Evolutionary conservation across 2,888 invertebrate species (phyloP).

Genomic region (Apamea anceps): DNA sequence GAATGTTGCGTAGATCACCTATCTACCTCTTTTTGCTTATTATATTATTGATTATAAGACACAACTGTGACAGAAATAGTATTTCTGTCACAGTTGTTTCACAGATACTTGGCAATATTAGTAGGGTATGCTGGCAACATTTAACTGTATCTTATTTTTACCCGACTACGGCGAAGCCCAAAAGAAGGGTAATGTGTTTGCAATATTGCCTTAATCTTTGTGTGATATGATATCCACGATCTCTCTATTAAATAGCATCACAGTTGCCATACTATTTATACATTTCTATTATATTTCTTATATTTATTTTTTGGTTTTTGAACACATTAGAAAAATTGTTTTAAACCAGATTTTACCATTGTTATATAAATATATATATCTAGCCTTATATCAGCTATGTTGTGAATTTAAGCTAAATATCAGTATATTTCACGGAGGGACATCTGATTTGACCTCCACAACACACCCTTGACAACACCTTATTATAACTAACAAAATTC

Average conservation of each 20-base stretch:
- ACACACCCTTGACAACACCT: not conserved
- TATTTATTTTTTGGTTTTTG: conserved; percentile 26
- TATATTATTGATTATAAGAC: not conserved
- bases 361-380: not conserved
- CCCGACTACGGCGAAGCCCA: not conserved
- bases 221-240: conserved; percentile 29
- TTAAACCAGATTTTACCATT: conserved; percentile 1
- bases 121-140: conserved; percentile 11
- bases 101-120: conserved; percentile 9
- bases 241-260: conserved; percentile 47
- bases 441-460: not conserved
- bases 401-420: conserved; percentile 8
- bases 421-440: not conserved
- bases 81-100: not conserved
- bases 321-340: not conserved
- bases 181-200: not conserved
- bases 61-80: too few species aligned
- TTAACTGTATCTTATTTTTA: not conserved
- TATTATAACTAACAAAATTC: not conserved
- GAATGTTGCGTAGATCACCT: not conserved
- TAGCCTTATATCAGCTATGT: conserved; percentile 14
- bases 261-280: conserved; percentile 54
- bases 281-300: conserved; percentile 16
- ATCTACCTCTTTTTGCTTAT: not conserved
- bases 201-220: conserved; percentile 5